Conservation (phyloP, 2,888 invertebrate species). For the Chrysodeixis includens region DNA sequence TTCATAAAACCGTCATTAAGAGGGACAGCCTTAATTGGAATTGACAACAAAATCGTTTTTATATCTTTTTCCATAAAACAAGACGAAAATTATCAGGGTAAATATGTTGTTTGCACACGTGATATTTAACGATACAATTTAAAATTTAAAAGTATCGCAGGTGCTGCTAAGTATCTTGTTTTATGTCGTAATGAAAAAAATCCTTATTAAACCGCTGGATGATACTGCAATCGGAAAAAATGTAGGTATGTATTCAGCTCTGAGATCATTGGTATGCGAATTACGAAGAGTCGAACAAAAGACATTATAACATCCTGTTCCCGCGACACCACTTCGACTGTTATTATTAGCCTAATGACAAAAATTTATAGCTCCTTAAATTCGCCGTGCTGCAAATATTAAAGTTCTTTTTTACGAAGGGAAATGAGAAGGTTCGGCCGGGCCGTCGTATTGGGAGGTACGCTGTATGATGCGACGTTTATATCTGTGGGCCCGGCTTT, state of each 20-base stretch:
- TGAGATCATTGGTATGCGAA: conserved; percentile 86
- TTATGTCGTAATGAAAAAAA: conserved; percentile 71
- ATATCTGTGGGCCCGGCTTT: conserved; percentile 59
- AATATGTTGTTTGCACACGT: conserved; percentile 65
- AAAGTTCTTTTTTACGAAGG: conserved; percentile 70
- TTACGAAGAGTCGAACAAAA: conserved; percentile 84
- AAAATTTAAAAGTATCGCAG: conserved; percentile 65
- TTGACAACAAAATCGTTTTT: conserved; percentile 49
- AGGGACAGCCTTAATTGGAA: conserved; percentile 48
- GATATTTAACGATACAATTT: conserved; percentile 65
- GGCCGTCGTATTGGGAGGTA: conserved; percentile 66
- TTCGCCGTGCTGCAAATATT: conserved; percentile 86
- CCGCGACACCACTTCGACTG: conserved; percentile 80
- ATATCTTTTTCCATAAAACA: conserved; percentile 54
- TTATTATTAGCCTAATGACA: conserved; percentile 88
- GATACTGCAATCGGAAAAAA: conserved; percentile 72
- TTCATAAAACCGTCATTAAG: conserved; percentile 28
- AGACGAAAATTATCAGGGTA: conserved; percentile 50
- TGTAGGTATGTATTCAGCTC: conserved; percentile 68
- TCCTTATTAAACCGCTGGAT: conserved; percentile 67
- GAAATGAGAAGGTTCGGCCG: conserved; percentile 63
- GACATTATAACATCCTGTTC: conserved; percentile 88
- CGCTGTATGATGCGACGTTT: conserved; percentile 60
- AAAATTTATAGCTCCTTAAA: conserved; percentile 88
- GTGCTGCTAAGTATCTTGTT: conserved; percentile 70